These are phyloP conservation scores for Lagocephalus sceleratus DNA, from an alignment of 2,797 vertebrate genomes.

Conservation along the genomic window DNA sequence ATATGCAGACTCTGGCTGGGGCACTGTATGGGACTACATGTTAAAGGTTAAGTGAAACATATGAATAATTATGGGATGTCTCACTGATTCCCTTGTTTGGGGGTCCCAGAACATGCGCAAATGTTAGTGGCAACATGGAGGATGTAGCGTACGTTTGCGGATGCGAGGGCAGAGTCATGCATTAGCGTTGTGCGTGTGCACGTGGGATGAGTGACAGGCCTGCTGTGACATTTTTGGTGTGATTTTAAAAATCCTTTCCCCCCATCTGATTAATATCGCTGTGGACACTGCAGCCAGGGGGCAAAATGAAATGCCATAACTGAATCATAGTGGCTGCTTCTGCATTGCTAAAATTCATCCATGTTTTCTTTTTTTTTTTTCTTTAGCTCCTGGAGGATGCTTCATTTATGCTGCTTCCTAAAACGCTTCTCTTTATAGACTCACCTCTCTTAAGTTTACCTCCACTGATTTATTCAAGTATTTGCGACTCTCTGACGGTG, in stretches of 20 bases:
- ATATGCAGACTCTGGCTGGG: constrained; percentile 55
- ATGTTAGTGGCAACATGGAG: constrained; percentile 42
- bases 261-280: constrained; percentile 56
- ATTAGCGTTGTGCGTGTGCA: constrained; percentile 7
- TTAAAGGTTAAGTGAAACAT: constrained; percentile 76
- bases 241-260: constrained; percentile 39
- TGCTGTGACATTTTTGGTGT: constrained; percentile 59
- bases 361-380: constrained; percentile 4
- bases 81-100: constrained; percentile 58
- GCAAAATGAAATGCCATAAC: constrained; percentile 58
- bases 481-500: constrained; percentile 11
- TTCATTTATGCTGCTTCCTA: constrained; percentile 1
- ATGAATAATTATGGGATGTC: constrained; percentile 67
- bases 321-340: constrained; percentile 47
- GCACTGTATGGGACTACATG: constrained; percentile 53
- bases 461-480: constrained; percentile 8
- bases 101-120: constrained; percentile 51
- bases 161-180: constrained; percentile 17
- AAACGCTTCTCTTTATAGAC: not conserved
- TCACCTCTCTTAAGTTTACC: not conserved
- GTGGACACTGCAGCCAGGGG: constrained; percentile 50
- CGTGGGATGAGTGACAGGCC: constrained; percentile 52
- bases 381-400: not conserved
- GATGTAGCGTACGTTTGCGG: constrained; percentile 44
- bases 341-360: constrained; percentile 7